Evolutionary conservation across 2,797 vertebrate genomes (phyloP).

Genomic region (Morelia viridis): DNA sequence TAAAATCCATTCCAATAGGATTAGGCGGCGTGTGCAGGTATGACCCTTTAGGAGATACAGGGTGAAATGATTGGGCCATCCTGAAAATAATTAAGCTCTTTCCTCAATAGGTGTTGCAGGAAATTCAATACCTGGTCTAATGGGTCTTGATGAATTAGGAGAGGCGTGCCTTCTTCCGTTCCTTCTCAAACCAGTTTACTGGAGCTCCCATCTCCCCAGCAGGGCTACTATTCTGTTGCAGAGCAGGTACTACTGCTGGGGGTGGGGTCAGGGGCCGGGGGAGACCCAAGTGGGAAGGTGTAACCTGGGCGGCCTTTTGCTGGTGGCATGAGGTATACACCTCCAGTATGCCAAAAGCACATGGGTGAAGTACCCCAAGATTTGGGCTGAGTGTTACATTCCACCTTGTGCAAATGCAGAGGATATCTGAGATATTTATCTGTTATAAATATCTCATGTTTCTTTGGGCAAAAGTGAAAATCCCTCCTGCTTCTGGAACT

Average conservation of each 20-base stretch:
- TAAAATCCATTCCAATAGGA: constrained; percentile 58
- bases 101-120: constrained; percentile 19
- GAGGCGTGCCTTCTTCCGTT: not conserved
- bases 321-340: too few relatives aligned
- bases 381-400: not conserved
- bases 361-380: not conserved
- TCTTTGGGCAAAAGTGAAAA: not conserved
- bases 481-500: not conserved
- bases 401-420: not conserved
- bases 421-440: not conserved
- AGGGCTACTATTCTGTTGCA: not conserved
- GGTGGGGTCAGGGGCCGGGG: not conserved
- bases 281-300: not conserved
- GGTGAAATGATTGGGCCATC: constrained; percentile 43
- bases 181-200: not conserved
- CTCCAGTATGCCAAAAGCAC: not conserved
- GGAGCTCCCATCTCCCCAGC: not conserved
- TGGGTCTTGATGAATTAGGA: not conserved
- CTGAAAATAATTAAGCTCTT: constrained; percentile 43
- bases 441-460: not conserved
- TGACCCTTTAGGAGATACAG: constrained; percentile 52
- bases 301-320: not conserved
- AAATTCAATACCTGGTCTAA: constrained; percentile 8
- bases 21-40: constrained; percentile 51
- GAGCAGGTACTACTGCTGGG: not conserved